Conservation (phyloP, 2,113 vertebrate species). For the Bungarus multicinctus region DNA sequence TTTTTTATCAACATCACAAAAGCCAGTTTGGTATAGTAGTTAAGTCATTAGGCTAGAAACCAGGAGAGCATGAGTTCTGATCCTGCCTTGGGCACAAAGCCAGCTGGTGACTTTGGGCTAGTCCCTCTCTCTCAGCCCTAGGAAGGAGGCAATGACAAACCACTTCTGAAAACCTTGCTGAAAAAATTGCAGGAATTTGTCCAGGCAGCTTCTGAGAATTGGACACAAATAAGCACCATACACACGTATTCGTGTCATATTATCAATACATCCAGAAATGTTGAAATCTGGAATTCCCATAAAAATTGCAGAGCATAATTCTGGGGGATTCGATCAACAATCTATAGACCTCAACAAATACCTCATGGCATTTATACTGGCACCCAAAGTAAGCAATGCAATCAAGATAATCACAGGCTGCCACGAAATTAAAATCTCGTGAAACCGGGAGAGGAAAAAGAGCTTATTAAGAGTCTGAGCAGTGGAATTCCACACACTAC, state of each 20-base stretch:
- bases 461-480: not conserved
- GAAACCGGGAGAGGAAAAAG: constrained; percentile 9
- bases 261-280: not conserved
- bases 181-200: no score
- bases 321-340: not conserved
- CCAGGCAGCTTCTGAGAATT: no score
- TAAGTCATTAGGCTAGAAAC: no score
- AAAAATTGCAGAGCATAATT: not conserved
- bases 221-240: not conserved
- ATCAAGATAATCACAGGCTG: not conserved
- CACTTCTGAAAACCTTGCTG: no score
- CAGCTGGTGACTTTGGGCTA: no score
- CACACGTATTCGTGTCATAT: not conserved
- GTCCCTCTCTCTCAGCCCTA: no score
- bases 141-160: no score
- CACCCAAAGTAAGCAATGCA: not conserved
- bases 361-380: not conserved
- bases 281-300: not conserved
- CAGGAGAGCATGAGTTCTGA: no score
- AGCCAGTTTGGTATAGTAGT: no score
- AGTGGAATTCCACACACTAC: not conserved
- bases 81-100: no score
- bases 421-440: rapidly evolving
- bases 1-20: not conserved
- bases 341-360: not conserved